phyloP scores from a whole-genome alignment of 2,797 vertebrate genomes.

The Paedocypris micromegethes region DNA sequence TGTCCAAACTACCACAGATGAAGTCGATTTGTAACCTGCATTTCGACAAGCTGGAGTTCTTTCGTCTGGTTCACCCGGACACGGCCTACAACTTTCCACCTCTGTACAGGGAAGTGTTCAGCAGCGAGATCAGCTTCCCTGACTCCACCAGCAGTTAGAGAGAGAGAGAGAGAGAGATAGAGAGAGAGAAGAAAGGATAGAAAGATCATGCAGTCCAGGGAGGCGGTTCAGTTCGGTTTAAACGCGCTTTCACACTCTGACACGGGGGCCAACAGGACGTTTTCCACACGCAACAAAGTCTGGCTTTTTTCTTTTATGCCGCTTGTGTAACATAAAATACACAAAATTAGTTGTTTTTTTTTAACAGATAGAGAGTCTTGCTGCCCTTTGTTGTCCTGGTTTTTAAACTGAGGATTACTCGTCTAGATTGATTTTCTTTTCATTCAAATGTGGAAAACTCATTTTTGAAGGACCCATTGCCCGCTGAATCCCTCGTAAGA shows the following conservation, averaged over 20 bases:
- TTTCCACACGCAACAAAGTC: not conserved
- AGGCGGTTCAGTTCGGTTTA: not conserved
- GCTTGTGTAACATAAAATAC: too few relatives aligned
- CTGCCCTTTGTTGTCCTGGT: too few relatives aligned
- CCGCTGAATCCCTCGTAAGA: constrained; percentile 6
- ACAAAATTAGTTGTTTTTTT: too few relatives aligned
- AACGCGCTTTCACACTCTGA: not conserved
- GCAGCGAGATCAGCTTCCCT: constrained; percentile 80
- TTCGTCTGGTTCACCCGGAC: constrained; percentile 84
- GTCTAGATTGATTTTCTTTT: too few relatives aligned
- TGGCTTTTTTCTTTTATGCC: too few relatives aligned
- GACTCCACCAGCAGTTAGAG: constrained; percentile 78
- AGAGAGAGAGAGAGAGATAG: constrained; percentile 28
- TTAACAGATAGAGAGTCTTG: too few relatives aligned
- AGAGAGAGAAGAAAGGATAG: constrained; percentile 13
- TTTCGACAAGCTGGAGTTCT: constrained; percentile 87
- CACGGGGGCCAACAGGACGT: constrained; percentile 15
- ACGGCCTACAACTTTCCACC: constrained; percentile 84
- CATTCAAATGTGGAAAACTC: too few relatives aligned
- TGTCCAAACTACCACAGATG: constrained; percentile 84
- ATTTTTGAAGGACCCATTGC: not conserved
- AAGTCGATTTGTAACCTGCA: constrained; percentile 90
- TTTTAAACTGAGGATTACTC: too few relatives aligned
- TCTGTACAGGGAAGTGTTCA: constrained; percentile 87
- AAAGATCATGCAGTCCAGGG: too few relatives aligned